Evolutionary conservation across 2,113 vertebrate species (phyloP).

Genomic region (Chionis minor): DNA sequence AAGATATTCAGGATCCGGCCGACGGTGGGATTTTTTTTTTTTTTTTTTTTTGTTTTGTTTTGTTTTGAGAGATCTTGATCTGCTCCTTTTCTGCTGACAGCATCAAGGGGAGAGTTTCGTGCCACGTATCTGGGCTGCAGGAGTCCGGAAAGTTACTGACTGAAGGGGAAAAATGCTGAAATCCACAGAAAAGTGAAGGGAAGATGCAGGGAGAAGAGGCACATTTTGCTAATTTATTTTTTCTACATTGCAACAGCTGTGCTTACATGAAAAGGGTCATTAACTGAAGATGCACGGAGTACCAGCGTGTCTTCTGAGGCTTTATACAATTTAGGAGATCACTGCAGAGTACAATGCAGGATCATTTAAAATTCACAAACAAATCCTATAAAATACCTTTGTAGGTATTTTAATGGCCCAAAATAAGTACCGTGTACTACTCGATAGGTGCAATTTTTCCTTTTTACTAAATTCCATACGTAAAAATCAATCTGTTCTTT

Average conservation of each 20-base stretch:
- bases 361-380: constrained; percentile 47
- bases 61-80: background rate
- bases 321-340: constrained; percentile 29
- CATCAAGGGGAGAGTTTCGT: background rate
- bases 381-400: constrained; percentile 39
- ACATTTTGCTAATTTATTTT: constrained; percentile 47
- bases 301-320: constrained; percentile 13
- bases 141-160: constrained; percentile 16
- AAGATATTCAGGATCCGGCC: background rate
- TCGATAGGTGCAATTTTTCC: constrained; percentile 5
- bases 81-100: constrained; percentile 10
- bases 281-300: constrained; percentile 30
- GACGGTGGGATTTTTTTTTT: background rate
- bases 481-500: constrained; percentile 59
- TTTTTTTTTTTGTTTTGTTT: background rate
- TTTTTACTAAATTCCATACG: constrained; percentile 27
- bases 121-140: background rate
- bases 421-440: constrained; percentile 7
- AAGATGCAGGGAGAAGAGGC: background rate
- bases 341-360: background rate
- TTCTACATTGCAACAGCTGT: constrained; percentile 51
- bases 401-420: constrained; percentile 34
- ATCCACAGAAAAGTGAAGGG: constrained; percentile 21
- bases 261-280: constrained; percentile 64
- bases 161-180: background rate